phyloP scores from a whole-genome alignment of 2,113 vertebrate genomes.

The Sialia sialis region DNA sequence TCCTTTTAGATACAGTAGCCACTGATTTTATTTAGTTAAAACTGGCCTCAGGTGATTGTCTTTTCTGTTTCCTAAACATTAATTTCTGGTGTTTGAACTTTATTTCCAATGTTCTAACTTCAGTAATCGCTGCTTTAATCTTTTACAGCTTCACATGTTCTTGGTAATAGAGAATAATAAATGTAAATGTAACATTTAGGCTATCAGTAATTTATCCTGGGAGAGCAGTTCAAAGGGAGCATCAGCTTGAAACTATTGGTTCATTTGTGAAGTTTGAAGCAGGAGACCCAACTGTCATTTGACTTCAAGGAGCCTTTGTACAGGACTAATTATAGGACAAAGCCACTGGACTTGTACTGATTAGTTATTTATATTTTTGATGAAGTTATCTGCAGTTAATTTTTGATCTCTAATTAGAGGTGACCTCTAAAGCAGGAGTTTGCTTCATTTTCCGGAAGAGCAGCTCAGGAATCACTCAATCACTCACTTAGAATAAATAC shows the following conservation, averaged over 20 bases:
- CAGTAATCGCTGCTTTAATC: conserved; percentile 59
- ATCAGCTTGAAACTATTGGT: conserved; percentile 54
- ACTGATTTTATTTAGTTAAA: conserved; percentile 9
- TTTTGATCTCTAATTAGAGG: conserved; percentile 66
- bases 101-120: conserved; percentile 52
- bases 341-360: conserved; percentile 1
- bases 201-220: conserved; percentile 64
- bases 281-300: conserved; percentile 46
- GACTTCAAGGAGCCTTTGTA: conserved; percentile 60
- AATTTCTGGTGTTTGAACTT: conserved; percentile 44
- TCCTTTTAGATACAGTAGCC: background rate
- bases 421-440: conserved; percentile 41
- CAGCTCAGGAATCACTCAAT: conserved; percentile 27
- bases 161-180: conserved; percentile 61
- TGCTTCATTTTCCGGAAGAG: conserved; percentile 31
- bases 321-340: conserved; percentile 36
- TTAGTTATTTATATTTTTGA: conserved; percentile 59
- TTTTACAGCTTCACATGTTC: conserved; percentile 44
- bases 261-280: conserved; percentile 52
- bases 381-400: conserved; percentile 6
- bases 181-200: conserved; percentile 77
- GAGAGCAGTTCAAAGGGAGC: conserved; percentile 69
- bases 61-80: conserved; percentile 40
- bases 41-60: background rate
- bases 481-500: conserved; percentile 43